These are phyloP conservation scores for Lissocephala sabroskyi DNA, from an alignment of 2,888 invertebrate species.

Conservation along the genomic window DNA sequence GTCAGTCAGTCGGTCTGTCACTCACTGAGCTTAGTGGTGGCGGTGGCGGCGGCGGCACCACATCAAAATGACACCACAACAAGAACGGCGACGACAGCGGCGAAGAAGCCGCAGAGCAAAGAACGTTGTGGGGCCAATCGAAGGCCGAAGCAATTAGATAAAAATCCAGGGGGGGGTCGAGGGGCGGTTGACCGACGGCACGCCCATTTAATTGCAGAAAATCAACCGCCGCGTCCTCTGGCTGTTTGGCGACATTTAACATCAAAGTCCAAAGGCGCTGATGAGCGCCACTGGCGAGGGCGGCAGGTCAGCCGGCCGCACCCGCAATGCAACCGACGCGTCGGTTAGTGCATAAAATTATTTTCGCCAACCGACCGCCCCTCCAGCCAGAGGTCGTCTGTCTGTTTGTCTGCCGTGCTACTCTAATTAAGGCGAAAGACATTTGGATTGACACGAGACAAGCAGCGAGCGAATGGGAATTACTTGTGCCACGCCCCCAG, in stretches of 20 bases:
- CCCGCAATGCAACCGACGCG: background rate
- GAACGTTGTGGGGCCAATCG: too few relatives aligned
- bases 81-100: background rate
- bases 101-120: background rate
- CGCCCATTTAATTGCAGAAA: conserved; percentile 58
- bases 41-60: conserved; percentile 33
- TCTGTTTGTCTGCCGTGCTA: conserved; percentile 25
- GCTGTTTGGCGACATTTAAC: conserved; percentile 59
- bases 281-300: conserved; percentile 24
- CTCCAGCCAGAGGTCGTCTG: background rate
- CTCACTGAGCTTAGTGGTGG: background rate
- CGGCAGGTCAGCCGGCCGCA: conserved; percentile 2
- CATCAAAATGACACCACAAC: conserved; percentile 34
- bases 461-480: conserved; percentile 32
- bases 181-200: conserved; percentile 45
- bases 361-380: conserved; percentile 37
- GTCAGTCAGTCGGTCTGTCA: background rate
- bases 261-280: conserved; percentile 46
- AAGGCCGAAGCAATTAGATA: conserved; percentile 48
- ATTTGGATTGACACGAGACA: conserved; percentile 63
- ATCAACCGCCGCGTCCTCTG: too few relatives aligned
- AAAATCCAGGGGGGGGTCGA: conserved; percentile 51
- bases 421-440: conserved; percentile 63
- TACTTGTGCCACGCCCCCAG: background rate
- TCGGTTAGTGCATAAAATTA: conserved; percentile 53